Conservation (phyloP, 1,140 invertebrate genomes). For the Polypedilum pembai region DNA sequence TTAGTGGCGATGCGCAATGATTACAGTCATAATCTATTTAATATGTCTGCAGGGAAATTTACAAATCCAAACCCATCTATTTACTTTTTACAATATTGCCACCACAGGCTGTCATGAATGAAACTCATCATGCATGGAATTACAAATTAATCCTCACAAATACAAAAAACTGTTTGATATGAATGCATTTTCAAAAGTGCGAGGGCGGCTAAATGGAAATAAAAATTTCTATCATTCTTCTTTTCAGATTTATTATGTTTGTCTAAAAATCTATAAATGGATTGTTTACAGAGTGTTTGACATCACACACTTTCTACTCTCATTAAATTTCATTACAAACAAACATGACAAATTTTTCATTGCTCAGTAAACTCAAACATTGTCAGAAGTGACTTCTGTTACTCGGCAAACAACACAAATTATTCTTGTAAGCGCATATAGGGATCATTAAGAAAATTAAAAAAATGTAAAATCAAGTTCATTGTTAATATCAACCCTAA, state of each 20-base stretch:
- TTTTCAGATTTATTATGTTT: too few species aligned
- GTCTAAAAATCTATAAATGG: too few species aligned
- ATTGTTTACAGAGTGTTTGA: too few species aligned
- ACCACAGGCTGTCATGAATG: background rate
- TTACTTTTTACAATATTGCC: background rate
- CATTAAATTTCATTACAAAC: constrained; percentile 16
- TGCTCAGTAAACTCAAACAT: background rate
- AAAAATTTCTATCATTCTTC: too few species aligned
- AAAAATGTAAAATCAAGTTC: background rate
- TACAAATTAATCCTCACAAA: too few species aligned
- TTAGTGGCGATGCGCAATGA: too few species aligned
- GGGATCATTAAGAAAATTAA: background rate
- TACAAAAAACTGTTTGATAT: too few species aligned
- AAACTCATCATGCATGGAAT: too few species aligned
- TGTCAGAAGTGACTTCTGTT: background rate
- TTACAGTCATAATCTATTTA: too few species aligned
- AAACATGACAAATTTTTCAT: constrained; percentile 13
- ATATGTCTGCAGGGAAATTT: too few species aligned
- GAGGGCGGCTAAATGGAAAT: too few species aligned
- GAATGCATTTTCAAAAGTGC: too few species aligned
- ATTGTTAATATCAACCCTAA: constrained; percentile 9
- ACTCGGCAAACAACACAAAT: background rate
- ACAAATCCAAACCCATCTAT: background rate
- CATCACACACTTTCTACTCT: background rate
- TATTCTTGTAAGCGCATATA: background rate